These are phyloP conservation scores for Synaphobranchus kaupii DNA, from an alignment of 2,797 vertebrate genomes.

Conservation along the genomic window DNA sequence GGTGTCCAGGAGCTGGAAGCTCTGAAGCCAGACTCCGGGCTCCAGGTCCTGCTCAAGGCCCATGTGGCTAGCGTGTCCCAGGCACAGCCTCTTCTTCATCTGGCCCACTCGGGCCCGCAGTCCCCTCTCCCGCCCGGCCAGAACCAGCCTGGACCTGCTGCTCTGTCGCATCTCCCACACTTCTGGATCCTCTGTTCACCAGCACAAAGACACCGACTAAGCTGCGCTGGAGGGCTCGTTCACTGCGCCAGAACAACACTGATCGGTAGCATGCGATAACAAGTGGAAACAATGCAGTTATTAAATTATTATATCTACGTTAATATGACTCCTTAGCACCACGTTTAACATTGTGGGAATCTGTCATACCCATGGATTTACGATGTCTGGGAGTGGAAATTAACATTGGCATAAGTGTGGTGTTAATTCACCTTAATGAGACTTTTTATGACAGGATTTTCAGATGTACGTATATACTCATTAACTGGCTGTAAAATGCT, in stretches of 20 bases:
- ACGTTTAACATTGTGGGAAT: neutral
- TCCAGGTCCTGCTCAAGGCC: constrained; percentile 2
- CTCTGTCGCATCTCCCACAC: constrained; percentile 16
- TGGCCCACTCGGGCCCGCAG: constrained; percentile 25
- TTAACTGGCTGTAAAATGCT: neutral
- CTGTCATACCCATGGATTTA: neutral
- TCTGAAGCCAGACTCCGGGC: constrained; percentile 27
- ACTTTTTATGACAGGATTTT: neutral
- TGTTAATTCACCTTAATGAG: neutral
- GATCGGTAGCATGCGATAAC: neutral
- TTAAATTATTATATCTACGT: neutral
- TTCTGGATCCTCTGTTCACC: neutral
- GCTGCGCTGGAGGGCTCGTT: neutral
- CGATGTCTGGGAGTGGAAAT: neutral
- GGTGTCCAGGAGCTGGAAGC: constrained; percentile 24
- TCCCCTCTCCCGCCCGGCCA: constrained; percentile 17
- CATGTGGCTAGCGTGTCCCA: neutral
- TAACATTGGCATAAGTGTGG: neutral
- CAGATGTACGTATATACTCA: neutral
- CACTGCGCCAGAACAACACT: neutral
- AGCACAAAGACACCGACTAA: neutral
- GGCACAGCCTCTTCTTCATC: constrained; percentile 31
- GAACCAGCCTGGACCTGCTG: constrained; percentile 9
- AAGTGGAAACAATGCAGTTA: neutral
- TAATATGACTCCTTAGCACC: neutral